These are phyloP conservation scores for Hyles vespertilio DNA, from an alignment of 1,140 invertebrate species.

Conservation along the genomic window DNA sequence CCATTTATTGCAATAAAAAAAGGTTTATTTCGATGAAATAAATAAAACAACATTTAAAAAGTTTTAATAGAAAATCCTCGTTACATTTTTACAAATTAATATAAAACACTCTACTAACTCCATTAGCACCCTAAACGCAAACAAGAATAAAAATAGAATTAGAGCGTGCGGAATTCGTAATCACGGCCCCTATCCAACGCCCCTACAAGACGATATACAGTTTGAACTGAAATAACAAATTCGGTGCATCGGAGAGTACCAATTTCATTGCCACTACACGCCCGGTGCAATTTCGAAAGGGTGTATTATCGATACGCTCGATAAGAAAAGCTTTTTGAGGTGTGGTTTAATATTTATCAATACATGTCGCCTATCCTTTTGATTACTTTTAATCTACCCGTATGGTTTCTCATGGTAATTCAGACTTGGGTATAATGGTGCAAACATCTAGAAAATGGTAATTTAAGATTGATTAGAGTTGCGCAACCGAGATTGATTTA, in stretches of 20 bases:
- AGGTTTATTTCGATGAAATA: too few relatives aligned
- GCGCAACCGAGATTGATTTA: too few relatives aligned
- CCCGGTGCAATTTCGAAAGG: constrained; percentile 6
- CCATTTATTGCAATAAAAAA: too few relatives aligned
- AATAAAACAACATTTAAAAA: too few relatives aligned
- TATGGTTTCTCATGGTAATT: too few relatives aligned
- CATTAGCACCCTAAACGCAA: constrained; percentile 37
- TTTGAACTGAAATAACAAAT: constrained; percentile 38
- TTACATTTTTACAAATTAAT: too few relatives aligned
- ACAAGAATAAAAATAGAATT: constrained; percentile 46
- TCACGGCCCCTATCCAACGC: constrained; percentile 27
- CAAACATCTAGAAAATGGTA: too few relatives aligned
- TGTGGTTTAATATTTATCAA: background rate
- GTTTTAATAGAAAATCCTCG: too few relatives aligned
- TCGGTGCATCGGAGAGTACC: constrained; percentile 15
- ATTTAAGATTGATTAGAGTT: too few relatives aligned
- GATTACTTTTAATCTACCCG: too few relatives aligned
- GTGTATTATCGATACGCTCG: constrained; percentile 1
- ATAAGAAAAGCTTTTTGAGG: background rate
- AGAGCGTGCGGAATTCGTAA: constrained; percentile 52
- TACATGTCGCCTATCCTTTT: too few relatives aligned
- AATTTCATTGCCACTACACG: constrained; percentile 7
- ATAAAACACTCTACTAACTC: constrained; percentile 19
- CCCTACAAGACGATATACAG: constrained; percentile 1
- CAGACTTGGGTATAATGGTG: too few relatives aligned